A percentile compares a stretch with the other conserved stretches of the same genome.
Evolutionary conservation across 1,140 invertebrate genomes (phyloP).

Genomic region (Mamestra configurata): DNA sequence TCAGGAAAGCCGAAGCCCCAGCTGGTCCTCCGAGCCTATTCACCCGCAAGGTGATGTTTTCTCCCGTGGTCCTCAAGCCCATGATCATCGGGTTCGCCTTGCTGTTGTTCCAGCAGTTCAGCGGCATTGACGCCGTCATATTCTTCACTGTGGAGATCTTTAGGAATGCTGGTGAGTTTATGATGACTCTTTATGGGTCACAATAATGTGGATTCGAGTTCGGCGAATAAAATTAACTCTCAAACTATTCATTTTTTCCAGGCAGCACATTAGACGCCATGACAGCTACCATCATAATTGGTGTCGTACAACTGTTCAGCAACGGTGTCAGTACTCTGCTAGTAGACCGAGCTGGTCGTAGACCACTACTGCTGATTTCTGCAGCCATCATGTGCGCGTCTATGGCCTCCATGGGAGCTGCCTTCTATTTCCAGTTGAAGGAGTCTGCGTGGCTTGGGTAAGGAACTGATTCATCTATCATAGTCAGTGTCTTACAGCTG

Average conservation of each 20-base stretch:
- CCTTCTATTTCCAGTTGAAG: conserved; percentile 90
- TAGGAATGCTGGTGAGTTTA: conserved; percentile 78
- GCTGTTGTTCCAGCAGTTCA: conserved; percentile 91
- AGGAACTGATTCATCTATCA: conserved; percentile 53
- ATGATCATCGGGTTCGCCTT: conserved; percentile 85
- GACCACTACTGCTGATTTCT: conserved; percentile 91
- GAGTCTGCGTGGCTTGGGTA: conserved; percentile 83
- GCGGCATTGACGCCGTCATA: conserved; percentile 91
- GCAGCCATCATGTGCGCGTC: conserved; percentile 90
- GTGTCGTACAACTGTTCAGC: conserved; percentile 91
- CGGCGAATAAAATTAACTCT: too few species aligned
- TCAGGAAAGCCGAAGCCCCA: conserved; percentile 66
- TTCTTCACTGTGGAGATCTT: conserved; percentile 92
- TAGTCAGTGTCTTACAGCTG: conserved; percentile 88
- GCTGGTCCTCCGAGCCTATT: conserved; percentile 73
- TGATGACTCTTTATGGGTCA: too few species aligned
- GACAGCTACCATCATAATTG: conserved; percentile 92
- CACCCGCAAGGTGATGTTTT: conserved; percentile 83
- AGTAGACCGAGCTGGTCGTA: conserved; percentile 91
- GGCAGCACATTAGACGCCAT: conserved; percentile 88
- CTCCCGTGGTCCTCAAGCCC: conserved; percentile 81
- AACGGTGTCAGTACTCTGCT: conserved; percentile 90
- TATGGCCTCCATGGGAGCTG: conserved; percentile 89
- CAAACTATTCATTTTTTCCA: conserved; percentile 54
- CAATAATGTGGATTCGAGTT: too few species aligned